These are phyloP conservation scores for Sciaenops ocellatus DNA, from an alignment of 2,797 vertebrate species.

Conservation along the genomic window DNA sequence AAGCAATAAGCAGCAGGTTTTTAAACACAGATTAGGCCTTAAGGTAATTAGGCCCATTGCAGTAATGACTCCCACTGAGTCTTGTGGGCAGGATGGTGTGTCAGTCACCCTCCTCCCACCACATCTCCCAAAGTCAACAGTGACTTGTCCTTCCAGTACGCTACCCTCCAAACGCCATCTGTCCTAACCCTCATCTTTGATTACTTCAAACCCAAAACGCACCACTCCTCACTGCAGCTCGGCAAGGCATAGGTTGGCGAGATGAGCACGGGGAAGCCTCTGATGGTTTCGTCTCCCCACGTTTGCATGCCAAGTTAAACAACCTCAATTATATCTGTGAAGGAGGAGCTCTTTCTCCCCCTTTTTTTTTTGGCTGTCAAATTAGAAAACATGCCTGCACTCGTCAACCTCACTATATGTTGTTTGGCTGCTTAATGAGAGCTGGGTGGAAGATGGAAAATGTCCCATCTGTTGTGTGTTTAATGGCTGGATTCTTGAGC, in stretches of 20 bases:
- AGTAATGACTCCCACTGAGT: slow-evolving; percentile 77
- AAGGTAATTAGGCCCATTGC: slow-evolving; percentile 76
- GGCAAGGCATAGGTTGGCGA: slow-evolving; percentile 31
- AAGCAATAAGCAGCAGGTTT: slow-evolving; percentile 71
- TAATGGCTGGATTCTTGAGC: slow-evolving; percentile 76
- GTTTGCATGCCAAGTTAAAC: slow-evolving; percentile 58
- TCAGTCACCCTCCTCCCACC: slow-evolving; percentile 68
- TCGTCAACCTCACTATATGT: slow-evolving; percentile 69
- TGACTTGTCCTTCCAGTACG: slow-evolving; percentile 61
- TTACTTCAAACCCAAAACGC: slow-evolving; percentile 52
- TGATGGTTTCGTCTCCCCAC: slow-evolving; percentile 43
- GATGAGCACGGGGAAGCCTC: slow-evolving; percentile 29
- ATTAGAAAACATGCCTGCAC: slow-evolving; percentile 65
- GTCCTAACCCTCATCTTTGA: slow-evolving; percentile 61
- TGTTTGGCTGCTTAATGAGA: slow-evolving; percentile 72
- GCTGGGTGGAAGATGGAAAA: slow-evolving; percentile 60
- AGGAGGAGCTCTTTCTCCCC: not conserved
- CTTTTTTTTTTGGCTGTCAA: slow-evolving; percentile 39
- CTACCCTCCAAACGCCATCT: slow-evolving; percentile 72
- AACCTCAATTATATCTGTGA: slow-evolving; percentile 53
- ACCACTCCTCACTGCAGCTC: slow-evolving; percentile 12
- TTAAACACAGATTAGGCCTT: slow-evolving; percentile 77
- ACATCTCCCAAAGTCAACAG: slow-evolving; percentile 65
- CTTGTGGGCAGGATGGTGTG: slow-evolving; percentile 56
- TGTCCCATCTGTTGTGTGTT: slow-evolving; percentile 78